phyloP scores from a whole-genome alignment of 2,797 vertebrate species.

The Platyrinchus mystaceus region DNA sequence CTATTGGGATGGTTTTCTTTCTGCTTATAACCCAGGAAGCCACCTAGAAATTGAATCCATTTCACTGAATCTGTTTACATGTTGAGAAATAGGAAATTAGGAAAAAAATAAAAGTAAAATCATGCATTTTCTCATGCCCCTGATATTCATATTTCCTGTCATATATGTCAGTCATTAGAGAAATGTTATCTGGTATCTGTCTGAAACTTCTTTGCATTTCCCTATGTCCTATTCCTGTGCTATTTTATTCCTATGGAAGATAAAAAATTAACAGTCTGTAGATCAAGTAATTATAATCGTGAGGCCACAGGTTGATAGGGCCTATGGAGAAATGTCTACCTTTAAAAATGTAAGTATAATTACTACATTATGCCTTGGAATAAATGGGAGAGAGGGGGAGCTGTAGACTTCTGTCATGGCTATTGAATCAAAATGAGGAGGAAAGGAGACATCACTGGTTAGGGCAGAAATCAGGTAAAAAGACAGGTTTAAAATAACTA shows the following conservation, averaged over 20 bases:
- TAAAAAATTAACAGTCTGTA: slow-evolving; percentile 56
- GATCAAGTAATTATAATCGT: slow-evolving; percentile 58
- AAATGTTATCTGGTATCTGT: background rate
- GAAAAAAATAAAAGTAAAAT: background rate
- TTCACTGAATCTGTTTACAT: slow-evolving; percentile 48
- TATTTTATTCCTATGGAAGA: slow-evolving; percentile 52
- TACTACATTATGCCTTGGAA: slow-evolving; percentile 43
- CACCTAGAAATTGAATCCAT: slow-evolving; percentile 55
- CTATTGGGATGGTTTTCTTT: slow-evolving; percentile 48
- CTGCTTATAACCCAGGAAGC: slow-evolving; percentile 42
- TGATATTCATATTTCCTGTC: background rate
- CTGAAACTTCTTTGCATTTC: background rate
- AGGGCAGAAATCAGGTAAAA: background rate
- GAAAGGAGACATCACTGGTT: background rate
- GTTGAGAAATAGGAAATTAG: slow-evolving; percentile 19
- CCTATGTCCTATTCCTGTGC: slow-evolving; percentile 5
- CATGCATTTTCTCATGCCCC: background rate
- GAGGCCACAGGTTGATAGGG: slow-evolving; percentile 62
- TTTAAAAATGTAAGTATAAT: slow-evolving; percentile 67
- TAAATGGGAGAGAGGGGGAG: slow-evolving; percentile 32
- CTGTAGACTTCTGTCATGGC: background rate
- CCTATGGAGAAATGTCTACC: slow-evolving; percentile 65
- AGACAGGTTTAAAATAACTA: background rate
- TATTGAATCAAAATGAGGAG: background rate
- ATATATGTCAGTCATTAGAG: background rate